phyloP scores from a whole-genome alignment of 1,140 invertebrate species.

The Probaryconus sp. region DNA sequence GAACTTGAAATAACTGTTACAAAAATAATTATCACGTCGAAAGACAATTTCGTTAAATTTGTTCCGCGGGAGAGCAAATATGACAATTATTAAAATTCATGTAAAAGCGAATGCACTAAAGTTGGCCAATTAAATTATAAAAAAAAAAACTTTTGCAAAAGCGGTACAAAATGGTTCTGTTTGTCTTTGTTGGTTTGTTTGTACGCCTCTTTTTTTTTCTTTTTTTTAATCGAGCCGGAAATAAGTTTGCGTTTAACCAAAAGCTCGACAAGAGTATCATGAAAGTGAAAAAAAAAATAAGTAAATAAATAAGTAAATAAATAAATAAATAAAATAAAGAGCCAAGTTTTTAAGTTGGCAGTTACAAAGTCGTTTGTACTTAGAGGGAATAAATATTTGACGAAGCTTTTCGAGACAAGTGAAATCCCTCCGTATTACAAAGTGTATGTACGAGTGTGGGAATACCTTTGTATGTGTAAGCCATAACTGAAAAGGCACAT shows the following conservation, averaged over 20 bases:
- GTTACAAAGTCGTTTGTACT: constrained; percentile 16
- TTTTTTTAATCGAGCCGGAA: neutral
- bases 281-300: constrained; percentile 3
- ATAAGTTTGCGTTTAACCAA: constrained; percentile 8
- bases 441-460: neutral
- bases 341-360: constrained; percentile 9
- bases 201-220: neutral
- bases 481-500: neutral
- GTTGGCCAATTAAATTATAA: constrained; percentile 8
- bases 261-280: no score
- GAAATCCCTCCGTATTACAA: constrained; percentile 5
- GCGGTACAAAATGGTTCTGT: no score
- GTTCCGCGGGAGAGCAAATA: no score
- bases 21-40: no score
- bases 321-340: no score
- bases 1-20: no score
- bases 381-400: constrained; percentile 26
- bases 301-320: no score
- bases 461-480: neutral
- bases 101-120: neutral
- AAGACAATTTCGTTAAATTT: no score
- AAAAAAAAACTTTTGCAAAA: no score
- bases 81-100: neutral
- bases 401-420: constrained; percentile 14
- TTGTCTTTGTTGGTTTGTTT: constrained; percentile 4